Percentiles rank a stretch among this genome's conserved stretches.
phyloP scores from a whole-genome alignment of 2,113 vertebrate genomes.

The Oncorhynchus nerka region DNA sequence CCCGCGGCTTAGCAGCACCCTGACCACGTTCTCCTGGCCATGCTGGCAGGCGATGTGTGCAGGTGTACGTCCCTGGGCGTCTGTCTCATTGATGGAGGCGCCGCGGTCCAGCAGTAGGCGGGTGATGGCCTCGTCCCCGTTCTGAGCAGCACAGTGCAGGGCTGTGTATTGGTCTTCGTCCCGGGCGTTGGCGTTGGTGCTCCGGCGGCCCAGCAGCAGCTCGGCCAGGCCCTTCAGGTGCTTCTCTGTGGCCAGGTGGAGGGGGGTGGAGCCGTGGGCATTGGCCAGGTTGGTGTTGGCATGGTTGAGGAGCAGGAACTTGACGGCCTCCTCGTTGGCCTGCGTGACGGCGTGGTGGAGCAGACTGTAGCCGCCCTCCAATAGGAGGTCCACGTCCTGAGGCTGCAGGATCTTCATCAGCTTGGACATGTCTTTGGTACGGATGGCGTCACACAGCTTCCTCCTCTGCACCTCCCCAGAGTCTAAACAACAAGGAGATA shows the following conservation, averaged over 20 bases:
- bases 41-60: constrained; percentile 94
- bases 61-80: constrained; percentile 89
- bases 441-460: constrained; percentile 89
- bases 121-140: constrained; percentile 85
- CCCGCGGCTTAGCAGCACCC: constrained; percentile 85
- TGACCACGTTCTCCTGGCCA: constrained; percentile 87
- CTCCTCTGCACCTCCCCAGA: constrained; percentile 87
- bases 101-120: constrained; percentile 87
- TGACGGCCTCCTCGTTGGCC: constrained; percentile 91
- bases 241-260: constrained; percentile 88
- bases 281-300: constrained; percentile 88
- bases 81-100: constrained; percentile 79
- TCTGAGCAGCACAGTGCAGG: constrained; percentile 92
- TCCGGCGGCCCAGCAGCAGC: constrained; percentile 87
- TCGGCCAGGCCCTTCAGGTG: constrained; percentile 82
- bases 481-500: constrained; percentile 66
- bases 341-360: constrained; percentile 86
- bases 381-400: constrained; percentile 91
- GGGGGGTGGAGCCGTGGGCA: constrained; percentile 82
- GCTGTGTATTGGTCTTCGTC: constrained; percentile 96
- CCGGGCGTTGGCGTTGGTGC: constrained; percentile 87
- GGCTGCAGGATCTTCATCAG: constrained; percentile 98
- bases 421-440: constrained; percentile 86
- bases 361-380: constrained; percentile 85
- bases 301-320: constrained; percentile 91